Evolutionary conservation across 2,888 invertebrate genomes (phyloP).

Genomic region (Smittia sp.): DNA sequence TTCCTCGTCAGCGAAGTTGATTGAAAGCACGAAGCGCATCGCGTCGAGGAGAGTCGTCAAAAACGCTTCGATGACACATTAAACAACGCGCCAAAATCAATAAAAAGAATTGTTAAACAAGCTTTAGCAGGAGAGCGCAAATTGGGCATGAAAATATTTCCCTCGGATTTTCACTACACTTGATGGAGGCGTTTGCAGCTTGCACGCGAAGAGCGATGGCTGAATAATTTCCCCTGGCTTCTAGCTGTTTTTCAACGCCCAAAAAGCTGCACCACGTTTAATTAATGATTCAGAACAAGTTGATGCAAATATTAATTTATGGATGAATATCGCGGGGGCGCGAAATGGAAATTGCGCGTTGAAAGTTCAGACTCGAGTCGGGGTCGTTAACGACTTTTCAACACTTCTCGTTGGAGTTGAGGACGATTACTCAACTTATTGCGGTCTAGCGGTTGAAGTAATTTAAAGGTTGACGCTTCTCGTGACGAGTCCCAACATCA

Average conservation of each 20-base stretch:
- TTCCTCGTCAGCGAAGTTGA: not conserved
- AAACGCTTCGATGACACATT: not conserved
- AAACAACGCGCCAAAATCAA: not conserved
- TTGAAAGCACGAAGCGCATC: no score
- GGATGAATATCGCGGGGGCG: not conserved
- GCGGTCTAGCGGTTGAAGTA: not conserved
- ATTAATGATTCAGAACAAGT: not conserved
- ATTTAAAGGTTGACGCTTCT: not conserved
- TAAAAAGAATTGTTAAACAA: not conserved
- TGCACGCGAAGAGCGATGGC: not conserved
- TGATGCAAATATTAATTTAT: not conserved
- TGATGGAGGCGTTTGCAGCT: not conserved
- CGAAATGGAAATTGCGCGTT: not conserved
- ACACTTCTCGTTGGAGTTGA: not conserved
- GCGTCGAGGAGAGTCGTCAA: no score
- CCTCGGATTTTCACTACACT: no score
- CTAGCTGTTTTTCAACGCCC: not conserved
- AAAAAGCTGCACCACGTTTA: constrained; percentile 1
- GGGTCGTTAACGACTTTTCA: not conserved
- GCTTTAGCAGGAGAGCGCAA: not conserved
- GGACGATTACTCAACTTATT: not conserved
- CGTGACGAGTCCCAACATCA: not conserved
- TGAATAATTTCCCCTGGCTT: not conserved
- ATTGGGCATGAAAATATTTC: not conserved
- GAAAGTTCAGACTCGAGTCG: not conserved